Evolutionary conservation across 2,888 invertebrate species (phyloP).

Genomic region (Nesidiocoris tenuis): DNA sequence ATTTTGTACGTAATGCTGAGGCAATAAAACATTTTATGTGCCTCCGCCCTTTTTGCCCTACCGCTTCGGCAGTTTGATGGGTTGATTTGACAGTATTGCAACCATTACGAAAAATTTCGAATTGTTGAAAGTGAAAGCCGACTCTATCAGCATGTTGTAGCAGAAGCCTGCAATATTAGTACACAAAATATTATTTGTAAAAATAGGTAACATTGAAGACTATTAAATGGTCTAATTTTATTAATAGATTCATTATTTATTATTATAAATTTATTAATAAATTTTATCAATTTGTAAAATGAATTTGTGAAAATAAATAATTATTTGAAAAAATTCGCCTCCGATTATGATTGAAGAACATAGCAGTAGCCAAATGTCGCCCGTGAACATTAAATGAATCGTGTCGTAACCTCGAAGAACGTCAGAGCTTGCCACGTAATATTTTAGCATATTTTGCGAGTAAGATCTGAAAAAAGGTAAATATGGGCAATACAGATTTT

Average conservation of each 20-base stretch:
- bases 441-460: neutral
- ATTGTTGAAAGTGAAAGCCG: neutral
- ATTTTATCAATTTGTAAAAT: too few relatives aligned
- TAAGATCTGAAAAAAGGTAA: neutral
- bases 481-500: too few relatives aligned
- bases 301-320: too few relatives aligned
- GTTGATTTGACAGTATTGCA: neutral
- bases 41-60: too few relatives aligned
- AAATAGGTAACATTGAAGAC: too few relatives aligned
- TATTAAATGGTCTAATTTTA: too few relatives aligned
- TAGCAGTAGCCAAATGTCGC: neutral
- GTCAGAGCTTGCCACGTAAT: constrained; percentile 14
- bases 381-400: constrained; percentile 18
- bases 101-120: neutral
- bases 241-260: too few relatives aligned
- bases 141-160: neutral
- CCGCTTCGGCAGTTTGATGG: neutral
- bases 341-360: neutral
- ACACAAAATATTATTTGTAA: too few relatives aligned
- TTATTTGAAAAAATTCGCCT: too few relatives aligned
- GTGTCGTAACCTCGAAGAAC: constrained; percentile 2
- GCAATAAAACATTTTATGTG: too few relatives aligned
- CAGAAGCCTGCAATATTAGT: neutral
- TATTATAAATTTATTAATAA: too few relatives aligned
- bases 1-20: too few relatives aligned